Evolutionary conservation across 2,888 invertebrate species (phyloP), one percentile per base, ranked within the genome.

Genomic region (Eupithecia abbreviata): DNA sequence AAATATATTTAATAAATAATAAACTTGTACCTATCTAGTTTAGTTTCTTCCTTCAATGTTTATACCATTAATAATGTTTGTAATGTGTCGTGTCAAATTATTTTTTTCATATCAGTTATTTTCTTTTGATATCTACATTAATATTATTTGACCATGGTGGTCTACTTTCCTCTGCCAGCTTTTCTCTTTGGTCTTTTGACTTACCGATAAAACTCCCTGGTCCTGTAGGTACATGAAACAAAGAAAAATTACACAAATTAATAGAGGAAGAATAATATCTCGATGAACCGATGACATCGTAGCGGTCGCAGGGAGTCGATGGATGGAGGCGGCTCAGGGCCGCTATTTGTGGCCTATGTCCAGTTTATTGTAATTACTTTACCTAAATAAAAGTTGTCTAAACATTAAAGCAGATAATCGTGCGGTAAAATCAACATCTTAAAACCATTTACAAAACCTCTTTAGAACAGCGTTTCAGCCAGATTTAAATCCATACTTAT

Each of bases 181-280:
- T n/a, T 5, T 51, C 5, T n/a, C 58, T 7, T 7, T 4, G 10
- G 30, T 30, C 12, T 30, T 62, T 62, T 30, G 7, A 77, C 78
- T 78, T 41, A 78, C 78, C 78, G 68, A 71, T 87, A 91, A 92
- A 12, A 91, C 89, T 72, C 94, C 90, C 62, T 82, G 83, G 30
- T 89, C 86, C 93, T 93, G 88, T 83, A 67, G 55, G 13, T 15
- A 91, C 90, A 93, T 93, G 93, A 84, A 93, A 93, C 90, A 93
- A 90, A 86, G 79, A 76, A 83, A 79, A 80, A 73, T 67, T 12
- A 43, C 10, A 74, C 62, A n/a, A 68, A 74, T 77, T 69, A 67
- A 42, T 42, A 30, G 2, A 62, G 30, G 55, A 30, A 10, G 30
- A 62, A 62, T 58, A 7, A 15, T 6, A 51, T 0, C 51, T 51